These are phyloP conservation scores for Echinometra lucunter DNA, from an alignment of 53 echinoderm and acorn worm species.

Conservation along the genomic window DNA sequence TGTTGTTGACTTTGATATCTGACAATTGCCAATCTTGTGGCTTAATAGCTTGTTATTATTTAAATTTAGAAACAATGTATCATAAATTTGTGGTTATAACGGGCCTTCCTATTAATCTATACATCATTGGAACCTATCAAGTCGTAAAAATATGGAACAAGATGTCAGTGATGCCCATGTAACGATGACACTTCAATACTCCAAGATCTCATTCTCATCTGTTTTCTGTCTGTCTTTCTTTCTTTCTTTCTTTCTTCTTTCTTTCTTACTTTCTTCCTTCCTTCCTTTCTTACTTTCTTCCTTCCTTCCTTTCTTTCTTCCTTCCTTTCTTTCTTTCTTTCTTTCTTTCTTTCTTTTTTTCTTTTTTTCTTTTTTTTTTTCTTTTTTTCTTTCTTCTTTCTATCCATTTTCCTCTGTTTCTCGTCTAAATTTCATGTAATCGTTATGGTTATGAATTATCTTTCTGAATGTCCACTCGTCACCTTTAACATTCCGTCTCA, in stretches of 20 bases:
- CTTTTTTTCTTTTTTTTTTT: too few species aligned
- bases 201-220: neutral
- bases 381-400: too few species aligned
- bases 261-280: neutral
- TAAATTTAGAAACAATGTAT: slow-evolving; percentile 6
- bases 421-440: too few species aligned
- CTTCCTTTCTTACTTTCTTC: too few species aligned
- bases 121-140: neutral
- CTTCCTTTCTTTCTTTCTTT: too few species aligned
- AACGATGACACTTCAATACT: neutral
- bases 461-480: too few species aligned
- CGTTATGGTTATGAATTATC: too few species aligned
- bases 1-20: neutral
- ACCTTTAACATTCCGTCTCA: too few species aligned
- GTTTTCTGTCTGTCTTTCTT: neutral
- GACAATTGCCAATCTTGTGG: neutral
- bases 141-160: neutral
- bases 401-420: too few species aligned
- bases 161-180: neutral
- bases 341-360: too few species aligned
- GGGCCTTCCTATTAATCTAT: neutral
- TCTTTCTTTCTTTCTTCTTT: neutral
- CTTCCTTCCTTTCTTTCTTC: too few species aligned
- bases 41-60: slow-evolving; percentile 20
- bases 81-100: slow-evolving; percentile 1